A percentile compares a stretch with the other conserved stretches of the same genome.
Evolutionary conservation across 2,888 invertebrate genomes (phyloP).

Genomic region (Agrotis puta): DNA sequence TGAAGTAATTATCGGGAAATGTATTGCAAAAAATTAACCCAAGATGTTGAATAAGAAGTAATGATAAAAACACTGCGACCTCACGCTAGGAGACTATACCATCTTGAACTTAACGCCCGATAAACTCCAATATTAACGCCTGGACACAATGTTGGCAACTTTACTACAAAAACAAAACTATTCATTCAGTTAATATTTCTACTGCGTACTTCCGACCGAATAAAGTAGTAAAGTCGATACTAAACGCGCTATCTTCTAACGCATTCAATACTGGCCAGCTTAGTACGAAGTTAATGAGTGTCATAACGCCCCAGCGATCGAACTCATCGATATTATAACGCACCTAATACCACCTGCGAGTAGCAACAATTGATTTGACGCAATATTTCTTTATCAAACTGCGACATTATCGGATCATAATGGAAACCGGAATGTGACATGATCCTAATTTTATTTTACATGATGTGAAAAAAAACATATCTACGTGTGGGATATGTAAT

Average conservation of each 20-base stretch:
- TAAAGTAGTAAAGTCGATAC: constrained; percentile 27
- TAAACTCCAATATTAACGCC: constrained; percentile 17
- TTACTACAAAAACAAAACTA: constrained; percentile 34
- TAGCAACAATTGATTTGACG: constrained; percentile 37
- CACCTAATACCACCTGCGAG: constrained; percentile 26
- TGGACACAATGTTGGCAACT: neutral
- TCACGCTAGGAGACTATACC: neutral
- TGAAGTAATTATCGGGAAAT: neutral
- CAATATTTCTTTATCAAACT: constrained; percentile 47
- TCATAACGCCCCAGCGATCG: constrained; percentile 32
- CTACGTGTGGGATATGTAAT: neutral
- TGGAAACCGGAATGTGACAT: constrained; percentile 26
- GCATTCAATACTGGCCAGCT: constrained; percentile 29
- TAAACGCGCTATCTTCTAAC: constrained; percentile 43
- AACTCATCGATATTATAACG: constrained; percentile 33
- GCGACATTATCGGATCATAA: constrained; percentile 45
- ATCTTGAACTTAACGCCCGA: constrained; percentile 19
- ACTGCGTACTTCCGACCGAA: constrained; percentile 35
- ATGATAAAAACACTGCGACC: constrained; percentile 1
- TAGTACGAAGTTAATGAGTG: constrained; percentile 54
- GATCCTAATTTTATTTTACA: constrained; percentile 35
- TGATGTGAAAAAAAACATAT: constrained; percentile 19
- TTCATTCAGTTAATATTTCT: constrained; percentile 39
- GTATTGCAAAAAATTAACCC: neutral
- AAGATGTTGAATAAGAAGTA: neutral